Base-by-base conservation (phyloP, 2,888 invertebrate genomes). In the Aphidius colemani region DNA sequence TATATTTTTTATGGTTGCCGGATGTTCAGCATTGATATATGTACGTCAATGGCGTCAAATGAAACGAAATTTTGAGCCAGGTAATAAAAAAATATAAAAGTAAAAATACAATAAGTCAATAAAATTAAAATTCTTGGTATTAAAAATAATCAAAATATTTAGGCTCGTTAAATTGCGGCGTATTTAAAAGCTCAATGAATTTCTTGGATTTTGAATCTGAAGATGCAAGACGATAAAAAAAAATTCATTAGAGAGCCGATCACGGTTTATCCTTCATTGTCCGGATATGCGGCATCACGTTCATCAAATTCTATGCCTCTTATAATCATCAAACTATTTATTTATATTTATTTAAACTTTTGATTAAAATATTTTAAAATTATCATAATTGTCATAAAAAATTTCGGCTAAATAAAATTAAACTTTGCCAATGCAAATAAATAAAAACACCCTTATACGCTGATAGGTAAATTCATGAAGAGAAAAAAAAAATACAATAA, bases 11-110 rank as follows among this genome's bases (percentile, higher is more conserved):
- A 84, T 90, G 74, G 90, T 90, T 70, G 91, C 92, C 78, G 88
- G 91, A 72, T 87, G 89, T 75, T 89, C 92, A 79, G 90, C 91
- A 71, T 83, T 92, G 74, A 88, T 92, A 75, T 92, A 92, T 79
- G 90, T 91, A 73, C 88, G 88, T 76, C 92, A 92, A 81, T 93
- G 92, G 92, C 88, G 88, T 80, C 86, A 89, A 77, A 87, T 93
- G 78, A 92, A 92, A 83, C 88, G 87, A 76, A 90, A 90, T 75
- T 88, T 92, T 73, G 90, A 90, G 80, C 89, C 90, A 84, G 92
- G 92, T 92, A 81, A 87, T 40, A 48, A 39, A 51, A 11, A 13
- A 48, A 53, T 45, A 30, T 7, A 40, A 7, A 49, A 7, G 5
- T 7, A 40, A 7, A 39, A 11, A 48, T 39, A n/a, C 48, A 18